Percentiles rank a stretch among this genome's conserved stretches.
Evolutionary conservation across 2,113 vertebrate genomes (phyloP).

Genomic region (Phylloscopus trochiloides): DNA sequence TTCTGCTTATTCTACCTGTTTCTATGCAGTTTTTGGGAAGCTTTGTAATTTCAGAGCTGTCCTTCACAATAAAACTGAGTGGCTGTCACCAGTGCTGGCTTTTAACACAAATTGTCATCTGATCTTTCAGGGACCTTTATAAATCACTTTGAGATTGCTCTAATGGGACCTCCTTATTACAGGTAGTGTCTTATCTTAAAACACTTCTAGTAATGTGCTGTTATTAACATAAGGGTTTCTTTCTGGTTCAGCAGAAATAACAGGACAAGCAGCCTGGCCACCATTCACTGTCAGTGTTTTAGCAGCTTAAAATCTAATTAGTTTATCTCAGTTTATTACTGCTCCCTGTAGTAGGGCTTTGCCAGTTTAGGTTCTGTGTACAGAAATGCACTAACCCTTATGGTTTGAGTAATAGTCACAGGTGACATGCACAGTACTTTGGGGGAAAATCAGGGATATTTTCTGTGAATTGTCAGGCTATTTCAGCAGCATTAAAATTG

Average conservation of each 20-base stretch:
- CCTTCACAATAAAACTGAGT: background rate
- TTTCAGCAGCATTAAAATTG: background rate
- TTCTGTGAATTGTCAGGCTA: background rate
- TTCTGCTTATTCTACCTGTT: background rate
- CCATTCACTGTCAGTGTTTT: constrained; percentile 19
- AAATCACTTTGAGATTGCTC: background rate
- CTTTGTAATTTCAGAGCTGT: background rate
- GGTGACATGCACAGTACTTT: background rate
- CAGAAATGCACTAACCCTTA: background rate
- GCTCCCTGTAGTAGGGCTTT: background rate
- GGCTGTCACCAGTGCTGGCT: background rate
- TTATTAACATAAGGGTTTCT: constrained; percentile 8
- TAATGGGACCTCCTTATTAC: background rate
- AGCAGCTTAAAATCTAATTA: constrained; percentile 44
- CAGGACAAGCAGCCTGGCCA: background rate
- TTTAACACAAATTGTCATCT: accelerated
- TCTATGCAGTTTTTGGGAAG: background rate
- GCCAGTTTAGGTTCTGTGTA: background rate
- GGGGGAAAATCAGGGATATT: background rate
- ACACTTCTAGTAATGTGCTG: background rate
- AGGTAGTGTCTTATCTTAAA: background rate
- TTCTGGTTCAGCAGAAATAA: constrained; percentile 36
- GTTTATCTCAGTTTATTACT: constrained; percentile 21
- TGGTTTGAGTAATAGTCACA: background rate
- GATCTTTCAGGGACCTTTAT: background rate